Percentiles rank a stretch among this genome's conserved stretches.
phyloP scores from a whole-genome alignment of 2,113 vertebrate species.

The Ailuropoda melanoleuca region DNA sequence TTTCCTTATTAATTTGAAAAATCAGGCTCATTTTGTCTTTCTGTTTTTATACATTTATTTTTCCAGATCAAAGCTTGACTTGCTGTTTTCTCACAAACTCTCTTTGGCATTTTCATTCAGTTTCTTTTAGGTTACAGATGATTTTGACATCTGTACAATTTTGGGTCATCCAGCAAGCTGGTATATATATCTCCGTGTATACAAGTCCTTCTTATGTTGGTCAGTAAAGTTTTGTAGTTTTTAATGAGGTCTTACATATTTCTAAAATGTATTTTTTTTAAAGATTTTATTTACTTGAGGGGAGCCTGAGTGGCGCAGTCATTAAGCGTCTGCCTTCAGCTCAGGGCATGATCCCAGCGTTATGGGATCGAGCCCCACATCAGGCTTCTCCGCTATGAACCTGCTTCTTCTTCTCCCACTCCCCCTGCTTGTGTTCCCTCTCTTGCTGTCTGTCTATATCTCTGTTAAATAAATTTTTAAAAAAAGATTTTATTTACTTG shows the following conservation, averaged over 20 bases:
- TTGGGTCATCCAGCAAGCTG: not conserved
- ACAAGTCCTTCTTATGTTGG: not conserved
- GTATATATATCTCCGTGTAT: not conserved
- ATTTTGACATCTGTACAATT: not conserved
- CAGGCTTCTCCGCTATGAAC: too few relatives aligned
- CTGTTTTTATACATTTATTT: conserved; percentile 1
- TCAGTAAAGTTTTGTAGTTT: not conserved
- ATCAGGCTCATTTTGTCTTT: not conserved
- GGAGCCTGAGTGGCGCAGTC: too few relatives aligned
- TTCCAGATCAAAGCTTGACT: not conserved
- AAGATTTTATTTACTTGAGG: not conserved
- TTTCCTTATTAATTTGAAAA: conserved; percentile 33
- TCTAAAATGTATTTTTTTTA: not conserved
- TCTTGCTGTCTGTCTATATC: too few relatives aligned
- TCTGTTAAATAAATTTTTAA: too few relatives aligned
- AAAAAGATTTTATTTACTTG: not conserved
- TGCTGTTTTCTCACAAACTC: not conserved
- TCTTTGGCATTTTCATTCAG: not conserved
- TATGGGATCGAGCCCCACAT: too few relatives aligned
- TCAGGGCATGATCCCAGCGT: too few relatives aligned
- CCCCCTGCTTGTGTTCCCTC: too few relatives aligned
- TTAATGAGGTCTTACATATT: not conserved
- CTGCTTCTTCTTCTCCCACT: too few relatives aligned
- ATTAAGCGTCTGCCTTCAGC: too few relatives aligned
- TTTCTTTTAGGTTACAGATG: not conserved